Percentiles rank a stretch among this genome's conserved stretches.
These are phyloP conservation scores for Strongylocentrotus purpuratus DNA, from an alignment of 35 echinoderm and acorn worm genomes.

Conservation along the genomic window DNA sequence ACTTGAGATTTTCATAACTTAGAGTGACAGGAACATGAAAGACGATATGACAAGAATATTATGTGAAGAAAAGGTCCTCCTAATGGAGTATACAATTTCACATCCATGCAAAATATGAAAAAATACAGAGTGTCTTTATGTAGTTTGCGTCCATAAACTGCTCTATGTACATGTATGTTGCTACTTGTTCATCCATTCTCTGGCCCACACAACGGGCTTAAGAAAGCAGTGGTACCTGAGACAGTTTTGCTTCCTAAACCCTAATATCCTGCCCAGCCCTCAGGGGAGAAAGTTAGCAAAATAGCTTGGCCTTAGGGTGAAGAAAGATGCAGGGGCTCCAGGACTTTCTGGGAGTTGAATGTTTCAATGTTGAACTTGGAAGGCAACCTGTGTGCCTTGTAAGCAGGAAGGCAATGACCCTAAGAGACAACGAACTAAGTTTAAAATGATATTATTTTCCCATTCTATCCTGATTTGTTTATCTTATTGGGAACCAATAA, in stretches of 20 bases:
- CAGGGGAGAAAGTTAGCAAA: slow-evolving; percentile 36
- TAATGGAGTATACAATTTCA: background rate
- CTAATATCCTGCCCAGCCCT: slow-evolving; percentile 41
- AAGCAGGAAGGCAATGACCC: background rate
- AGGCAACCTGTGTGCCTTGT: background rate
- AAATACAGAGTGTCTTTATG: background rate
- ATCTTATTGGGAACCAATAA: too few species aligned
- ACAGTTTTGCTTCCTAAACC: slow-evolving; percentile 49
- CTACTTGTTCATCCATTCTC: background rate
- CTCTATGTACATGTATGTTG: background rate
- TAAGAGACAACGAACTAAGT: too few species aligned
- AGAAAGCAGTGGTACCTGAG: slow-evolving; percentile 7
- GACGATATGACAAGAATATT: background rate
- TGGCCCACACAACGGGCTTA: slow-evolving; percentile 30
- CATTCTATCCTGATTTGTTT: too few species aligned
- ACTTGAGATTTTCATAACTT: background rate
- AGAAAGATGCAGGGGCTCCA: background rate
- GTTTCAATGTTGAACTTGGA: background rate
- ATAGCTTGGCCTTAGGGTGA: slow-evolving; percentile 48
- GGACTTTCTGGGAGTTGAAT: background rate
- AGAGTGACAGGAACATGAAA: background rate
- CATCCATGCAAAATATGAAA: background rate
- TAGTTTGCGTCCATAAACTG: background rate
- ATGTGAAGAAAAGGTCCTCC: background rate
- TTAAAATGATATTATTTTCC: too few species aligned